These are phyloP conservation scores for Anastrepha obliqua DNA, from an alignment of 1,140 invertebrate species.

Conservation along the genomic window DNA sequence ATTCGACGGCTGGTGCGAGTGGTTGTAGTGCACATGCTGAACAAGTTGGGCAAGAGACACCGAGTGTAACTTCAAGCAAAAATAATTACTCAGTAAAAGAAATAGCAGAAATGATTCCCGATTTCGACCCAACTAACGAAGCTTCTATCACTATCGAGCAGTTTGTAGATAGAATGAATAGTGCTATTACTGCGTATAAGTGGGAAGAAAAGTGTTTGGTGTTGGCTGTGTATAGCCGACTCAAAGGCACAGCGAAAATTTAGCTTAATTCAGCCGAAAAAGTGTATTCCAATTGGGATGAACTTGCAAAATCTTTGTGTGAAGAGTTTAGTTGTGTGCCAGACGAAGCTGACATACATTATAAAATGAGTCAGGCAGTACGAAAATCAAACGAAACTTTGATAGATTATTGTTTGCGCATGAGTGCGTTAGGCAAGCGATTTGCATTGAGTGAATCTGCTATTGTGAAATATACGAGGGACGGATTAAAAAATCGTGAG, in stretches of 20 bases:
- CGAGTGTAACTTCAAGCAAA: background rate
- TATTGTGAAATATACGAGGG: slow-evolving; percentile 52
- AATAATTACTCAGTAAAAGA: background rate
- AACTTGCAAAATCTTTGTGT: too few relatives aligned
- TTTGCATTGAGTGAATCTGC: background rate
- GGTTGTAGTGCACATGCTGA: too few relatives aligned
- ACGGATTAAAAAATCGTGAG: slow-evolving; percentile 50
- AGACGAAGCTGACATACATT: slow-evolving; percentile 52
- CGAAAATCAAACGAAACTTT: too few relatives aligned
- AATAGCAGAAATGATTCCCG: background rate
- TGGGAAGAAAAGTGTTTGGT: slow-evolving; percentile 52
- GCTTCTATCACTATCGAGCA: background rate
- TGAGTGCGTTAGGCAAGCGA: slow-evolving; percentile 21
- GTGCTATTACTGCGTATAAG: slow-evolving; percentile 9
- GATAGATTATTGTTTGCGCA: too few relatives aligned
- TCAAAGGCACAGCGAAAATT: slow-evolving; percentile 53
- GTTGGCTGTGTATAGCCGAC: slow-evolving; percentile 15
- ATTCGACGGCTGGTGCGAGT: too few relatives aligned
- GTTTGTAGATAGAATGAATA: slow-evolving; percentile 28
- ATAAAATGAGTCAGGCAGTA: background rate
- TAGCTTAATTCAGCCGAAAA: slow-evolving; percentile 18
- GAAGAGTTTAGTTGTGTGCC: slow-evolving; percentile 27
- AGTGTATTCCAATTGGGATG: background rate
- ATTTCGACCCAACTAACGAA: background rate
- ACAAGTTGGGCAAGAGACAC: background rate